phyloP scores from a whole-genome alignment of 2,888 invertebrate species.

The Thymelicus sylvestris region DNA sequence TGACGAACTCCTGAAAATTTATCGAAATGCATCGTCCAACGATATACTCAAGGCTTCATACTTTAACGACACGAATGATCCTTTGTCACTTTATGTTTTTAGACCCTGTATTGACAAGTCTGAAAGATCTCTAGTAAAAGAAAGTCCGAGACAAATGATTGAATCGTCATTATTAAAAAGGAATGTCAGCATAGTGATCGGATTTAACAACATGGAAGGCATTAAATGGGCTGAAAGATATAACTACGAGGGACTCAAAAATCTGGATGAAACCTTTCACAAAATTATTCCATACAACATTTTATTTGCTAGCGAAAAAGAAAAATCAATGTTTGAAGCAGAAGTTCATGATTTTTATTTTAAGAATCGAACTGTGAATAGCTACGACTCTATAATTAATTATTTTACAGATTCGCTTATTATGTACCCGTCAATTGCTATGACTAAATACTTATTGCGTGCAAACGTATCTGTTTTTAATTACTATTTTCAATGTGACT shows the following conservation, averaged over 20 bases:
- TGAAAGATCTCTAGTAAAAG: conserved; percentile 45
- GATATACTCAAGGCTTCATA: conserved; percentile 49
- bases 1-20: conserved; percentile 50
- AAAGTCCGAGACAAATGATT: conserved; percentile 45
- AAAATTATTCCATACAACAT: conserved; percentile 47
- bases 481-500: conserved; percentile 55
- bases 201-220: conserved; percentile 56
- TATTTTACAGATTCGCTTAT: conserved; percentile 54
- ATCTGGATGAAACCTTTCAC: conserved; percentile 43
- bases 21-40: conserved; percentile 47
- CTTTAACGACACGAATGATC: conserved; percentile 45
- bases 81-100: conserved; percentile 46
- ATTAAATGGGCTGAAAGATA: conserved; percentile 50
- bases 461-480: conserved; percentile 46
- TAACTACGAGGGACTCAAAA: conserved; percentile 41
- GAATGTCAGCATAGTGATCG: conserved; percentile 49
- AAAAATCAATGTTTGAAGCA: conserved; percentile 43
- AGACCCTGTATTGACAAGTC: conserved; percentile 50
- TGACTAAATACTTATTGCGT: conserved; percentile 42
- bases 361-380: conserved; percentile 41
- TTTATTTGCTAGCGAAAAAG: conserved; percentile 42
- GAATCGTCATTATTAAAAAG: conserved; percentile 38
- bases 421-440: conserved; percentile 44
- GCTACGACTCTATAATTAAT: conserved; percentile 46
- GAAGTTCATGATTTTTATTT: conserved; percentile 51